Evolutionary conservation across 2,797 vertebrate genomes (phyloP), one percentile per base, ranked within the genome.

Genomic region (Philypnodon macrostomus): DNA sequence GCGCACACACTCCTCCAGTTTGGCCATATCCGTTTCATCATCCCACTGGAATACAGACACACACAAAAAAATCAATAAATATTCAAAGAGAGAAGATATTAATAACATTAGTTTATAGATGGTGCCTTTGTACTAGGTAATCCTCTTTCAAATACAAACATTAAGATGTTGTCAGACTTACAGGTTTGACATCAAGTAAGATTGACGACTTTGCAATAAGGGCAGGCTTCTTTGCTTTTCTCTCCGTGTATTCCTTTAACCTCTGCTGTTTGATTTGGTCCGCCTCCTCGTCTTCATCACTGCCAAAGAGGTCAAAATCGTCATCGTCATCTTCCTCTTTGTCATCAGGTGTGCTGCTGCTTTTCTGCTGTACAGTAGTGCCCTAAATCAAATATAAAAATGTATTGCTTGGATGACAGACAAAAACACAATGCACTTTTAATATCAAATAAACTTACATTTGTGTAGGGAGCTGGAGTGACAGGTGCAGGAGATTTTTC

Each of bases 141-240:
- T n/a, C n/a, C n/a, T n/a, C n/a, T n/a, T n/a, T n/a, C n/a, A n/a
- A n/a, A n/a, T n/a, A n/a, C n/a, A n/a, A n/a, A n/a, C n/a, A n/a
- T n/a, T n/a, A n/a, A n/a, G n/a, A n/a, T n/a, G n/a, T n/a, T n/a
- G 5, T 13, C 5, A 4, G 19, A 77, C 92, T 73, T 85, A 98
- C 96, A 0, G 96, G 96, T 58, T 99, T 99, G 34, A 98, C 95
- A 0, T 99, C 96, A 69, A 99, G 65, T 11, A 98, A 84, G 75
- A 98, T 97, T 21, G 95, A 97, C 21, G 96, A 98, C 77, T 98
- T 98, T 68, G 96, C 95, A 3, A 97, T 92, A 39, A 96, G 51
- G 0, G 66, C 70, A 0, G 95, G 94, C 55, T 98, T 98, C 81
- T 91, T 92, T 58, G 94, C 87, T 34, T 98, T 98, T 82, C 77